phyloP scores from a whole-genome alignment of 2,797 vertebrate species.

The Acanthiza pusilla region DNA sequence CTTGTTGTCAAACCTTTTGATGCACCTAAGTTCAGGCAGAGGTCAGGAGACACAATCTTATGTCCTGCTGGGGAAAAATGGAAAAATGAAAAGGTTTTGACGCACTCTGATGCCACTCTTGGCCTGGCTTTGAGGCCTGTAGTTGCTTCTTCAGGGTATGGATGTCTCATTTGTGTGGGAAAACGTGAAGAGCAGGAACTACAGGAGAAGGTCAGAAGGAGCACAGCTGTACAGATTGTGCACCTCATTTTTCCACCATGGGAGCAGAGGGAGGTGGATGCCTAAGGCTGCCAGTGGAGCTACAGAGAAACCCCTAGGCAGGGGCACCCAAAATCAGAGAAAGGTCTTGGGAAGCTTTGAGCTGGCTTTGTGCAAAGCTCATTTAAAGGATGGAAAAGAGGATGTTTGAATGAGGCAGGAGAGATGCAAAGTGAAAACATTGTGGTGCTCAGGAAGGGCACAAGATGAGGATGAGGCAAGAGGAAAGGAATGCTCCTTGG shows the following conservation, averaged over 20 bases:
- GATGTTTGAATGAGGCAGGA: neutral
- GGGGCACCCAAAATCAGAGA: neutral
- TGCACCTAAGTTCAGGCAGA: constrained; percentile 40
- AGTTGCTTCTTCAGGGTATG: neutral
- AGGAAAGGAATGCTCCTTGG: neutral
- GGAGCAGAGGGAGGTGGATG: neutral
- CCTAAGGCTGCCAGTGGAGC: neutral
- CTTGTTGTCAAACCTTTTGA: constrained; percentile 38
- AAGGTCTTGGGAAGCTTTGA: neutral
- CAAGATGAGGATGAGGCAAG: neutral
- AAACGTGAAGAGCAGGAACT: neutral
- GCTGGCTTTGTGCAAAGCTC: neutral
- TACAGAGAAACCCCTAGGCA: neutral
- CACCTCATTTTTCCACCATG: accelerated
- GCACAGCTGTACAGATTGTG: neutral
- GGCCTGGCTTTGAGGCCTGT: neutral
- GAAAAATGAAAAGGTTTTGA: neutral
- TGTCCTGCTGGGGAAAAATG: neutral
- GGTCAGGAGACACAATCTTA: constrained; percentile 22
- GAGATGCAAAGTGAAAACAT: accelerated
- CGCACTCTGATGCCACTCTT: neutral
- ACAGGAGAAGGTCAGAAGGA: neutral
- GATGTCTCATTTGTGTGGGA: neutral
- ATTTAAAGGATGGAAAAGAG: neutral
- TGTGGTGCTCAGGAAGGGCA: neutral